Percentiles rank a stretch among this genome's conserved stretches.
These are phyloP conservation scores for Syrmaticus mikado DNA, from an alignment of 2,113 vertebrate species.

Conservation along the genomic window DNA sequence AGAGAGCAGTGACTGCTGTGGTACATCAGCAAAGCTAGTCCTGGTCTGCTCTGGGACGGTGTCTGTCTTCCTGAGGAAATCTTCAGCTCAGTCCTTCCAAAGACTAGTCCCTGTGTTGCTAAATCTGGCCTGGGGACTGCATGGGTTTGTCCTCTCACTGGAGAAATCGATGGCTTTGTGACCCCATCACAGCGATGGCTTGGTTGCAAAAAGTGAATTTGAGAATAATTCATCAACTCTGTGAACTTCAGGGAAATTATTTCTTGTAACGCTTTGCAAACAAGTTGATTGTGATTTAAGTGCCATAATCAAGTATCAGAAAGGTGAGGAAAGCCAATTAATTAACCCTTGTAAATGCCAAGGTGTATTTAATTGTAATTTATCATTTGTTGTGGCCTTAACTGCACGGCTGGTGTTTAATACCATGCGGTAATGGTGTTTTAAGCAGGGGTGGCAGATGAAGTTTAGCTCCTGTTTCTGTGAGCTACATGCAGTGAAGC, in stretches of 20 bases:
- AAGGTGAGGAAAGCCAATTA: slow-evolving; percentile 60
- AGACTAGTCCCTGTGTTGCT: background rate
- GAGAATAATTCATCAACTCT: background rate
- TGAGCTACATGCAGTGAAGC: background rate
- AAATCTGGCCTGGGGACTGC: accelerated
- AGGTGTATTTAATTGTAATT: background rate
- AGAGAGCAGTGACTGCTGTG: background rate
- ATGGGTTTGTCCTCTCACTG: background rate
- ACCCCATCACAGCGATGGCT: background rate
- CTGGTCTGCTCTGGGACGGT: background rate
- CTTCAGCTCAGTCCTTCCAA: background rate
- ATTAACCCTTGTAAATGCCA: background rate
- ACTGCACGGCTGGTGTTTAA: background rate
- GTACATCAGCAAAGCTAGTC: too few species aligned
- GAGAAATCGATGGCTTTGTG: background rate
- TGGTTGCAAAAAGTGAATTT: background rate
- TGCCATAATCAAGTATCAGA: background rate
- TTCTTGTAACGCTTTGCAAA: background rate
- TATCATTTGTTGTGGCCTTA: background rate
- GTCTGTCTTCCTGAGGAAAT: background rate
- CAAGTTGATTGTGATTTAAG: background rate
- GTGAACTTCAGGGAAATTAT: background rate
- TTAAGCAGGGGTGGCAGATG: accelerated
- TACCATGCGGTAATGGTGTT: background rate
- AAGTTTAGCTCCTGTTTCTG: background rate